Evolutionary conservation across 2,113 vertebrate genomes (phyloP).

Genomic region (Entomyzon cyanotis): DNA sequence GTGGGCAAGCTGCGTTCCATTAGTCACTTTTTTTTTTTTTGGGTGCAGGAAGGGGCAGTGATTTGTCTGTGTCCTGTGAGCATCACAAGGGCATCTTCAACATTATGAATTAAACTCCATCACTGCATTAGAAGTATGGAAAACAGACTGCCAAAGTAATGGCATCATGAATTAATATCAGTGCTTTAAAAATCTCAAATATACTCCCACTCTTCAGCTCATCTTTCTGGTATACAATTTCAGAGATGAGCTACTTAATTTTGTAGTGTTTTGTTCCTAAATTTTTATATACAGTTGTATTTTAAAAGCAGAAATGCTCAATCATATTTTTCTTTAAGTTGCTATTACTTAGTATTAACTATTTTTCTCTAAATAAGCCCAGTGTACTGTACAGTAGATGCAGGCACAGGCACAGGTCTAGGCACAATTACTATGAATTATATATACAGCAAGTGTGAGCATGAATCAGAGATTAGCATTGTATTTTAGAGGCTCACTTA

Average conservation of each 20-base stretch:
- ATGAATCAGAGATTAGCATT: not conserved
- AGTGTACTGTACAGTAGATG: not conserved
- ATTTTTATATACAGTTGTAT: not conserved
- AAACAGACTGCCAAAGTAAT: conserved; percentile 19
- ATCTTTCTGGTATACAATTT: conserved; percentile 2
- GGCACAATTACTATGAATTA: not conserved
- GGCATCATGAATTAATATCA: conserved; percentile 35
- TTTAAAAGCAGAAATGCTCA: not conserved
- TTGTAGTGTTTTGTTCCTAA: not conserved
- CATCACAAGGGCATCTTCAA: conserved; percentile 58
- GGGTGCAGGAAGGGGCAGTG: conserved; percentile 37
- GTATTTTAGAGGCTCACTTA: not conserved
- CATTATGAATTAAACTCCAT: conserved; percentile 61
- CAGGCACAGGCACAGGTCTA: not conserved
- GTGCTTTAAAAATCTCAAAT: conserved; percentile 17
- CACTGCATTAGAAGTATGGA: conserved; percentile 12
- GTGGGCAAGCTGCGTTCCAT: conserved; percentile 58
- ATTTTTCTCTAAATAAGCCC: not conserved
- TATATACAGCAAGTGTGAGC: not conserved
- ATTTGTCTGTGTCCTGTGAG: conserved; percentile 70
- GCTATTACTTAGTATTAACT: not conserved
- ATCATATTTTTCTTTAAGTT: not conserved
- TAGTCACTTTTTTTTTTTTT: conserved; percentile 36
- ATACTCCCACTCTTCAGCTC: not conserved
- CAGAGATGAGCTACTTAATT: not conserved